Conservation (phyloP, 2,113 vertebrate genomes). For the Dipodomys merriami region DNA sequence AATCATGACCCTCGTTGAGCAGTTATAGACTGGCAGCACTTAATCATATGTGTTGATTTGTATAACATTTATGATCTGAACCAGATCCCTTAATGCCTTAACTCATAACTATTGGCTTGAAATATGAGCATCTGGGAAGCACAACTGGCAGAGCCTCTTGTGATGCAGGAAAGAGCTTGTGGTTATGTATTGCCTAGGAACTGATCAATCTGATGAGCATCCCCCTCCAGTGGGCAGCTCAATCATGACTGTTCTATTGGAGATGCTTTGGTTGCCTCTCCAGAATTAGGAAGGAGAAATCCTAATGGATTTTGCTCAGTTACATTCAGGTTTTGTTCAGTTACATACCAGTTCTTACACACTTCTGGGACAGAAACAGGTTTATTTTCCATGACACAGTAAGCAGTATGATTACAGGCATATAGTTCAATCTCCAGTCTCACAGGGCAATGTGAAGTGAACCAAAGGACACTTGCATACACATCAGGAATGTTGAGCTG, state of each 20-base stretch:
- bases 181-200: background rate
- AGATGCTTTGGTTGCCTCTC: background rate
- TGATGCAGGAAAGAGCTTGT: conserved; percentile 72
- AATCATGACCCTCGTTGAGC: conserved; percentile 90
- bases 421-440: background rate
- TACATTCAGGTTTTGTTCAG: no score
- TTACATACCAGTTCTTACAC: no score
- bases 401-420: background rate
- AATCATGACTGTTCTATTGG: no score
- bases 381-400: background rate
- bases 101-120: conserved; percentile 87
- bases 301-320: background rate
- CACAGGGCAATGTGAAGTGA: background rate
- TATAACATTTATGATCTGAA: conserved; percentile 92
- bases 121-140: conserved; percentile 82
- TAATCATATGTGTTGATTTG: conserved; percentile 94
- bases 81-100: conserved; percentile 90
- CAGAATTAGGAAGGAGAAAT: no score
- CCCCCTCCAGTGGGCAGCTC: background rate
- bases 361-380: background rate
- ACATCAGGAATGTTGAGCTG: background rate
- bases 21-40: conserved; percentile 88
- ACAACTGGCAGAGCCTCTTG: conserved; percentile 64
- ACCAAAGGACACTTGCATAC: accelerated
- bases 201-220: background rate